Evolutionary conservation across 2,888 invertebrate genomes (phyloP).

Genomic region (Willowsia nigromaculata): DNA sequence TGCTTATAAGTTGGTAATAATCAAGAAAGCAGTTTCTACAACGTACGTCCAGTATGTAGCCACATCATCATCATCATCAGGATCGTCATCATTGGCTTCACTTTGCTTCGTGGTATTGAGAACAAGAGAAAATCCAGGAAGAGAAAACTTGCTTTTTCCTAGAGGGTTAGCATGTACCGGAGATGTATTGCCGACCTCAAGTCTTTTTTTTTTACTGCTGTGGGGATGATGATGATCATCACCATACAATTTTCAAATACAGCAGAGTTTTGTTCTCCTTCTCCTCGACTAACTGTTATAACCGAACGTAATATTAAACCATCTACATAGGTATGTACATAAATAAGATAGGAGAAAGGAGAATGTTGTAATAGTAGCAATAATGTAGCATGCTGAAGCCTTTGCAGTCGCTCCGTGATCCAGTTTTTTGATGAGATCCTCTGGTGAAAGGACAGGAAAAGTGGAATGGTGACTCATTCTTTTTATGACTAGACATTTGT

Average conservation of each 20-base stretch:
- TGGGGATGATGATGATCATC: neutral
- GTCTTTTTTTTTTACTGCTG: neutral
- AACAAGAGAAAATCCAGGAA: slow-evolving; percentile 16
- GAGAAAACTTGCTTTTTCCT: neutral
- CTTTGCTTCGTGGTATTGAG: slow-evolving; percentile 3
- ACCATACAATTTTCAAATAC: slow-evolving; percentile 22
- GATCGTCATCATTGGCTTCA: slow-evolving; percentile 16
- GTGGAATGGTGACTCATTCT: slow-evolving; percentile 63
- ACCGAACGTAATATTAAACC: neutral
- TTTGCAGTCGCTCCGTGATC: slow-evolving; percentile 67
- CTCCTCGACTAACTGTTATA: neutral
- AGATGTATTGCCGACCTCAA: slow-evolving; percentile 17
- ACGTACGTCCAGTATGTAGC: neutral
- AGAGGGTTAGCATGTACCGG: neutral
- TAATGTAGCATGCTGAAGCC: slow-evolving; percentile 48
- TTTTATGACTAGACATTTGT: slow-evolving; percentile 58
- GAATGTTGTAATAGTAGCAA: slow-evolving; percentile 7
- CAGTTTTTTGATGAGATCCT: slow-evolving; percentile 64
- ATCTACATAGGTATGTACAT: neutral
- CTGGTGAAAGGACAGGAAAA: slow-evolving; percentile 36
- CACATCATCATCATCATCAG: slow-evolving; percentile 3
- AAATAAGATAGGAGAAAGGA: neutral
- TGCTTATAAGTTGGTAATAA: no score
- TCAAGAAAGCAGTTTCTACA: no score
- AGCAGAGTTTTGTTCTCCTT: neutral